These are phyloP conservation scores for Pandion haliaetus DNA, from an alignment of 2,113 vertebrate genomes.

Conservation along the genomic window DNA sequence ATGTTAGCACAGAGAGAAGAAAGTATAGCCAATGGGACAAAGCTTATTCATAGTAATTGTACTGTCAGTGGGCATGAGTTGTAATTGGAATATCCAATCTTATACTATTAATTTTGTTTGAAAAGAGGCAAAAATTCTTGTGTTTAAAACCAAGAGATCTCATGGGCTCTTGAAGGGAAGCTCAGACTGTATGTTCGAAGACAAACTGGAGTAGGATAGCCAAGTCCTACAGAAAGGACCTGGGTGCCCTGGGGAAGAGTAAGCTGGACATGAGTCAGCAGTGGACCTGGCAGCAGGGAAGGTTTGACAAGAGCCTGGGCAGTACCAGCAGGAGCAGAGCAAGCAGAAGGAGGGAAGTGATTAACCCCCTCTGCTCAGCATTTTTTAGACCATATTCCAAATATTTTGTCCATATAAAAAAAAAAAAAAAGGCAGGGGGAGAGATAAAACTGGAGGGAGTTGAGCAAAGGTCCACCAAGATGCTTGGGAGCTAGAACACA, in stretches of 20 bases:
- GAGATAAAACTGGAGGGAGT: neutral
- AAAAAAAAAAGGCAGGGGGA: fast-evolving
- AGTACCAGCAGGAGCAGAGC: neutral
- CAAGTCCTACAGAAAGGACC: neutral
- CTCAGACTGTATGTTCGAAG: neutral
- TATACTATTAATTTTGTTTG: neutral
- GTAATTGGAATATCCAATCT: neutral
- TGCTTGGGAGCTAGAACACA: neutral
- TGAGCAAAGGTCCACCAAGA: neutral
- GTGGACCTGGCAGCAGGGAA: neutral
- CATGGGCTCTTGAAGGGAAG: neutral
- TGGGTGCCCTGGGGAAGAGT: neutral
- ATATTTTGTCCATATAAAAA: neutral
- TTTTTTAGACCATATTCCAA: neutral
- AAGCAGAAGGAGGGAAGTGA: neutral
- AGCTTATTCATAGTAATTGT: neutral
- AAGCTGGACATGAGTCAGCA: neutral
- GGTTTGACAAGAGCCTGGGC: neutral
- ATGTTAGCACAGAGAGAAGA: neutral
- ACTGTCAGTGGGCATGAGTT: neutral
- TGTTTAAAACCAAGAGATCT: neutral
- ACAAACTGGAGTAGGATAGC: neutral
- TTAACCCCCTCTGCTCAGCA: neutral
- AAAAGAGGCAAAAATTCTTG: neutral
- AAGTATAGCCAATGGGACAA: neutral